A percentile compares a stretch with the other conserved stretches of the same genome.
Conservation (phyloP, 2,888 invertebrate species). For the Xestoiulus laeticollis region DNA sequence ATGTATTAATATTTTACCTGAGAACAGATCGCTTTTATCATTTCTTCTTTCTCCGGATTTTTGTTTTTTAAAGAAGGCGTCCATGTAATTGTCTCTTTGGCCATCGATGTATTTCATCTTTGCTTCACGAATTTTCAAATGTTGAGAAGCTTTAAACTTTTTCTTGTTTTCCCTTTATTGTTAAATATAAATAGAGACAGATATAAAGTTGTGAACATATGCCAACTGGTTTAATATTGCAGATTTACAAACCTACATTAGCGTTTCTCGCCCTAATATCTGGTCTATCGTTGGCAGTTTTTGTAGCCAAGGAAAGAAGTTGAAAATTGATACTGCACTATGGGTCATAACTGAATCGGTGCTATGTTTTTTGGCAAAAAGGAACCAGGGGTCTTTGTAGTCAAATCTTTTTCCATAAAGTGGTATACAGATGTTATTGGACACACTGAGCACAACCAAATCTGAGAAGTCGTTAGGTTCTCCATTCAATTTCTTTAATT, state of each 20-base stretch:
- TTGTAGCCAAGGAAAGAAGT: slow-evolving; percentile 50
- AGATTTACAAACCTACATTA: background rate
- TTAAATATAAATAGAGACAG: background rate
- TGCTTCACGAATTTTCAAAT: background rate
- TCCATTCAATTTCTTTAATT: slow-evolving; percentile 35
- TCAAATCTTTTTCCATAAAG: slow-evolving; percentile 46
- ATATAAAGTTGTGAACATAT: too few relatives aligned
- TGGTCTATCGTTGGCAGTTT: background rate
- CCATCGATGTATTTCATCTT: background rate
- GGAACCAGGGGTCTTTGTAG: slow-evolving; percentile 48
- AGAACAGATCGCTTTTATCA: background rate
- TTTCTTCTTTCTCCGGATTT: background rate
- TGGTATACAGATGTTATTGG: slow-evolving; percentile 47
- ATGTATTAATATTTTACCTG: background rate
- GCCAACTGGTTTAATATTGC: too few relatives aligned
- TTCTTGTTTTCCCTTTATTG: background rate
- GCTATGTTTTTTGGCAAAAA: background rate
- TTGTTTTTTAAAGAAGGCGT: slow-evolving; percentile 42
- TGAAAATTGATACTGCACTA: background rate
- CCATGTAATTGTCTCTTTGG: slow-evolving; percentile 44
- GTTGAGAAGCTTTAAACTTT: background rate
- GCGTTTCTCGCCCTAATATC: background rate
- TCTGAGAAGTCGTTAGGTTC: background rate
- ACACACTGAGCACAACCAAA: background rate
- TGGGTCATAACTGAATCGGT: background rate